Evolutionary conservation across 2,797 vertebrate species (phyloP), one percentile per base, ranked within the genome.

Genomic region (Loris lydekkerianus): DNA sequence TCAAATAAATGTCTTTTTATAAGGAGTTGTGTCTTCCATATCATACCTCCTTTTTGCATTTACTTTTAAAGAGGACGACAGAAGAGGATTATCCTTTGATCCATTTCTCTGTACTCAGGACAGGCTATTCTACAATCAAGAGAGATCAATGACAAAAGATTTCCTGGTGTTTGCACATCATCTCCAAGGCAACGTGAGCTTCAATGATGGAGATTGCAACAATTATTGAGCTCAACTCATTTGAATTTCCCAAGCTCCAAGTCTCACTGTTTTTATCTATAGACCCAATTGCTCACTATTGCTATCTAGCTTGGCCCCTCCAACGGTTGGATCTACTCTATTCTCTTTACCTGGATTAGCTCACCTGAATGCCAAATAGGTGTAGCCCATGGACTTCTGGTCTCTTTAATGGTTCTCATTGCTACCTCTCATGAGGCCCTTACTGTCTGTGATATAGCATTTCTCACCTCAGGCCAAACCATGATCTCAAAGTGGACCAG

Each of bases 121-220:
- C 34, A 65, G 49, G 25, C 40, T 75, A n/a, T 73, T 63, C 58
- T 85, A 20, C 70, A 27, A 31, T 70, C 23, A 72, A 86, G 72
- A 29, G 29, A 72, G 67, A 81, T 31, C 40, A 78, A 34, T 17
- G 13, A 83, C 14, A 65, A 85, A 49, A 7, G 7, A 34, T 73
- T 91, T 73, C 29, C n/a, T 92, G 8, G 37, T 83, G 23, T 81
- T 70, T 85, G 31, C 72, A 58, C 27, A 95, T 81, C 7, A 73
- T 17, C 37, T 56, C 27, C 21, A 89, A 73, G 43, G 37, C 25
- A 81, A 67, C 61, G 11, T 31, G n/a, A 37, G 80, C 43, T 86
- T 78, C 87, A 73, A 86, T 80, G 29, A 86, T 58, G 40, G 34
- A n/a, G 17, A 53, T 49, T 63, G 25, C 25, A 65, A 29, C 13